Conservation (phyloP, 2,888 invertebrate species). For the Idaea biselata region DNA sequence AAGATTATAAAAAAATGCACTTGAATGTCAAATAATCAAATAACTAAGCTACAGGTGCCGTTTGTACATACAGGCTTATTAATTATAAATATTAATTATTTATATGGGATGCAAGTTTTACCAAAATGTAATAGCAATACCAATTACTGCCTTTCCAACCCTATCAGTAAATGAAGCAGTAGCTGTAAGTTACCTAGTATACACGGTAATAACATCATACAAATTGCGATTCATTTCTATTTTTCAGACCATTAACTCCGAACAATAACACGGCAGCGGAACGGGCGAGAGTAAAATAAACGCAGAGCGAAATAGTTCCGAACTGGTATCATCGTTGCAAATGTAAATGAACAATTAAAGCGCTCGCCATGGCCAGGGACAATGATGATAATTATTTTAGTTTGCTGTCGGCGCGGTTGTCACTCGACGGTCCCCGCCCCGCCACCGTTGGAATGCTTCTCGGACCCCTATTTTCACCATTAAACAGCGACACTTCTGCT, state of each 20-base stretch:
- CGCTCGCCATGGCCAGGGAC: slow-evolving; percentile 75
- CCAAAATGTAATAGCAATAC: neutral
- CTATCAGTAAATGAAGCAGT: slow-evolving; percentile 37
- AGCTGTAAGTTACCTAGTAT: slow-evolving; percentile 41
- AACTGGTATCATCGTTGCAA: slow-evolving; percentile 79
- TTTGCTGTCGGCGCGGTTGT: slow-evolving; percentile 75
- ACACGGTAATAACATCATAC: slow-evolving; percentile 59
- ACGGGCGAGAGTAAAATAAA: slow-evolving; percentile 72
- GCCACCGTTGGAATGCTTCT: slow-evolving; percentile 66
- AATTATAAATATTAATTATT: no score
- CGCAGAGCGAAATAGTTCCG: slow-evolving; percentile 73
- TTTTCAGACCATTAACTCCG: slow-evolving; percentile 77
- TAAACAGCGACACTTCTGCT: slow-evolving; percentile 79
- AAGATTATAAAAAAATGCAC: no score
- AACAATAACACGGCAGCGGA: slow-evolving; percentile 71
- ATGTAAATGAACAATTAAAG: slow-evolving; percentile 81
- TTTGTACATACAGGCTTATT: no score
- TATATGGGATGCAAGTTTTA: no score
- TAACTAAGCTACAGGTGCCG: no score
- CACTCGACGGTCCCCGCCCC: slow-evolving; percentile 50
- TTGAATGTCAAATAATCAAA: no score
- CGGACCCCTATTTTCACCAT: slow-evolving; percentile 70
- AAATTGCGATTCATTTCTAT: slow-evolving; percentile 75
- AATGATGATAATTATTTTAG: slow-evolving; percentile 81
- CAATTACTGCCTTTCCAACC: neutral